Conservation (phyloP, 2,888 invertebrate genomes). For the Minunthozetes semirufus region DNA sequence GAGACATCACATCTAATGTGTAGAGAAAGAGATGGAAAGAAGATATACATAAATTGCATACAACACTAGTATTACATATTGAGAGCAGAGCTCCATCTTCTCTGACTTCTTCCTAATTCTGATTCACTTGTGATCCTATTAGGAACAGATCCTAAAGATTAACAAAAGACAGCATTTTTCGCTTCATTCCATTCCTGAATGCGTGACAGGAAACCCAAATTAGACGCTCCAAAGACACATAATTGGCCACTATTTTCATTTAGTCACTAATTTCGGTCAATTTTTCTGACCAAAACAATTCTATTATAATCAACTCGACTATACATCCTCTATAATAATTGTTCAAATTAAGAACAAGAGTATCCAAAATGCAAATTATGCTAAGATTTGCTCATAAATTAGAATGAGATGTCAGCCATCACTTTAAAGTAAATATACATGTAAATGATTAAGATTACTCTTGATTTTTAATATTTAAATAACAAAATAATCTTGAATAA, state of each 20-base stretch:
- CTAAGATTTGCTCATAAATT: no score
- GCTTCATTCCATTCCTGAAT: background rate
- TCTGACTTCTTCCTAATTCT: background rate
- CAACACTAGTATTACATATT: background rate
- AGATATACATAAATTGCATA: background rate
- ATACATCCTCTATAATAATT: no score
- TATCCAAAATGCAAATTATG: no score
- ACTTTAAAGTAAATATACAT: no score
- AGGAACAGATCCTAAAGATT: background rate
- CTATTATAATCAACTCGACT: no score
- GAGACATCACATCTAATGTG: background rate
- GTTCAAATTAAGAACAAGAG: no score
- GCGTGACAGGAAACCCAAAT: slow-evolving; percentile 12
- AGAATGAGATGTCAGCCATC: no score
- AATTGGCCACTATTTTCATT: background rate
- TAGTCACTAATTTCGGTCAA: no score
- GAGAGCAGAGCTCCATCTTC: background rate
- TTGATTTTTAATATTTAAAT: no score
- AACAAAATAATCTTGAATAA: no score
- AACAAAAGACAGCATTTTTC: slow-evolving; percentile 6
- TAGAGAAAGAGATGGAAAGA: background rate
- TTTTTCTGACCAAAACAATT: no score
- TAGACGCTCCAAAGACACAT: background rate
- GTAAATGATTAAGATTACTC: no score
- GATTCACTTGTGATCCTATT: background rate